phyloP scores from a whole-genome alignment of 35 echinoderm and acorn worm species.

The Apostichopus japonicus region DNA sequence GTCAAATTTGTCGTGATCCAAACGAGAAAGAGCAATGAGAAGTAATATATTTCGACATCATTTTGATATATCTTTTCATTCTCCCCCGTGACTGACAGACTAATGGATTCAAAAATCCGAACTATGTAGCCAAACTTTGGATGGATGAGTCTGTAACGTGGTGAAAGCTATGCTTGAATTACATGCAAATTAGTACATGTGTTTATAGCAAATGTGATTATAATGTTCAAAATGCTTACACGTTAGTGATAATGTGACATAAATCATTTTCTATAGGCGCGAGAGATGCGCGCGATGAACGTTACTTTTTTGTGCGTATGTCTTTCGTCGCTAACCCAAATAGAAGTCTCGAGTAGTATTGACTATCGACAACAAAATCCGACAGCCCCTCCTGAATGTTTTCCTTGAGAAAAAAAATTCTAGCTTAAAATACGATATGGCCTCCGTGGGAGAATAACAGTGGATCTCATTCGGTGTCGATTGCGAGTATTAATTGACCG shows the following conservation, averaged over 20 bases:
- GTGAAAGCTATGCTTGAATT: neutral
- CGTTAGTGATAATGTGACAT: neutral
- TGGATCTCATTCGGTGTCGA: neutral
- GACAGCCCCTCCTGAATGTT: neutral
- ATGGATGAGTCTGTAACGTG: too few species aligned
- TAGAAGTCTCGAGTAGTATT: neutral
- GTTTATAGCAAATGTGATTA: neutral
- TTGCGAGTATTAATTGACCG: neutral
- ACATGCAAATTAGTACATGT: neutral
- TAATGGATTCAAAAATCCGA: too few species aligned
- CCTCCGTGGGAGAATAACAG: neutral
- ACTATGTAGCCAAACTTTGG: too few species aligned
- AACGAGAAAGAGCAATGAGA: too few species aligned
- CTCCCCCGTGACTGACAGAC: too few species aligned
- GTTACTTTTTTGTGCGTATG: neutral
- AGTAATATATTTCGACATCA: too few species aligned
- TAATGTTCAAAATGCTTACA: neutral
- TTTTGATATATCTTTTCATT: too few species aligned
- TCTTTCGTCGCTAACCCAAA: neutral
- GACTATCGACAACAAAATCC: neutral
- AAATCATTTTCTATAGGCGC: neutral
- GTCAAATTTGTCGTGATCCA: too few species aligned
- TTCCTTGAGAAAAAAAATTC: neutral
- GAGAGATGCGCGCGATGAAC: neutral
- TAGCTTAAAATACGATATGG: slow-evolving; percentile 6